Conservation (phyloP, 2,113 vertebrate species). For the Amazona vittata region DNA sequence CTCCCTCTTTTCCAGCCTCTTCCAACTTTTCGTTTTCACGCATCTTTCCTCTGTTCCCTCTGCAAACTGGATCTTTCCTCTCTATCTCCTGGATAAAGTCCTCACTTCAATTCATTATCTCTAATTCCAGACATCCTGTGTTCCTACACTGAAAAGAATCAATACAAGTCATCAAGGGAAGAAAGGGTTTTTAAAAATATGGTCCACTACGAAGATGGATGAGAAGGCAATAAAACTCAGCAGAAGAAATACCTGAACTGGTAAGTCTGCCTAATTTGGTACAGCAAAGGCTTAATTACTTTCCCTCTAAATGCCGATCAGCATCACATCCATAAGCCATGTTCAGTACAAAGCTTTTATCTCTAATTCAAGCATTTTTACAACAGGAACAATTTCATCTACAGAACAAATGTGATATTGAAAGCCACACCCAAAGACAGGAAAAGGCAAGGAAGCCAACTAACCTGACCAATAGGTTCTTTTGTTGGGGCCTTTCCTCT, state of each 20-base stretch:
- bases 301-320: not conserved
- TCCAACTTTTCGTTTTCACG: not conserved
- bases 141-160: not conserved
- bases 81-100: not conserved
- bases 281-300: not conserved
- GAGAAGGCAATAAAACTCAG: not conserved
- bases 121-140: not conserved
- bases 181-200: not conserved
- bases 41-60: not conserved
- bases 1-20: not conserved
- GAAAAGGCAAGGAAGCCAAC: not conserved
- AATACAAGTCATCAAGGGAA: not conserved
- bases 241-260: not conserved
- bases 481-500: constrained; percentile 90
- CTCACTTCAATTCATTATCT: not conserved
- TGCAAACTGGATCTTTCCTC: not conserved
- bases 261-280: not conserved
- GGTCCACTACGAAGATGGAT: not conserved
- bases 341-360: not conserved
- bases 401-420: not conserved
- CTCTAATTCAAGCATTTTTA: not conserved
- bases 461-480: constrained; percentile 90
- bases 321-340: not conserved
- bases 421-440: not conserved
- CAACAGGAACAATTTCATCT: not conserved